Conservation (phyloP, 2,113 vertebrate species). For the Hemiscyllium ocellatum region DNA sequence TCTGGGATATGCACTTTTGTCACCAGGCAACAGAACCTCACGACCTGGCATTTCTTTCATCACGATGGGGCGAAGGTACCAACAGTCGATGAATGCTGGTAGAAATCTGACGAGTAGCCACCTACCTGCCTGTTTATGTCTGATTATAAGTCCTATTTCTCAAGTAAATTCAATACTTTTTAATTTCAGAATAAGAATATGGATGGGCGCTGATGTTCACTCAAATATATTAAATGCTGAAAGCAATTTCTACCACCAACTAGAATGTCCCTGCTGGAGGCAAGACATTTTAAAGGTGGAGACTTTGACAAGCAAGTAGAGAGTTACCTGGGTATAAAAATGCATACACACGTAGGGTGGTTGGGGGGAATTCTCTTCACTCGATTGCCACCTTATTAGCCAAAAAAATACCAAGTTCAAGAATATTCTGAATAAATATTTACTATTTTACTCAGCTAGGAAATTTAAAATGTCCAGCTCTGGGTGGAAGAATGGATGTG, state of each 20-base stretch:
- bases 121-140: background rate
- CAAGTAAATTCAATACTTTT: constrained; percentile 33
- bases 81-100: background rate
- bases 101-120: background rate
- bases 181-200: background rate
- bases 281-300: background rate
- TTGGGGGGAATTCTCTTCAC: background rate
- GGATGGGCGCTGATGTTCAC: background rate
- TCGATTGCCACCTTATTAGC: background rate
- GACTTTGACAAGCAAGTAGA: background rate
- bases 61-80: constrained; percentile 29
- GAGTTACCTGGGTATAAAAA: background rate
- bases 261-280: background rate
- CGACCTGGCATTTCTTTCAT: constrained; percentile 25
- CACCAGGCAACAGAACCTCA: constrained; percentile 57
- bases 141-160: background rate
- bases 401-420: background rate
- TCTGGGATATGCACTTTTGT: constrained; percentile 56
- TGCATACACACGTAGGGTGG: background rate
- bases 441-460: background rate
- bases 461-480: background rate
- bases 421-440: background rate
- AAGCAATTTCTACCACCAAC: background rate
- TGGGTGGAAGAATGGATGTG: background rate
- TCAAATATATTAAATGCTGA: background rate